Conservation (phyloP, 2,888 invertebrate genomes). For the Eupithecia inturbata region DNA sequence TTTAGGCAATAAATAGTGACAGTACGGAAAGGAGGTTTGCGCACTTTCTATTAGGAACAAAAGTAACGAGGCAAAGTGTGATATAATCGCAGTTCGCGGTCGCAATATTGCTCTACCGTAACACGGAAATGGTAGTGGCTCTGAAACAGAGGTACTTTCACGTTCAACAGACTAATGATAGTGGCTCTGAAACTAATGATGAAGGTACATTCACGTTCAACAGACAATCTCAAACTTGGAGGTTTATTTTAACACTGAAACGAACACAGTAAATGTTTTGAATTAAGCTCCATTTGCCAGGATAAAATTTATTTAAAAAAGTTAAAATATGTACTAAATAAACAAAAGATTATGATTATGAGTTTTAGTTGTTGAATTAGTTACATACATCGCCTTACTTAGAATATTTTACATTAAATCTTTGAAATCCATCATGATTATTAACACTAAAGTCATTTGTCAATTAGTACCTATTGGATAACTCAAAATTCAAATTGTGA, state of each 20-base stretch:
- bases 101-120: conserved; percentile 48
- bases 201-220: conserved; percentile 14
- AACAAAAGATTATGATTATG: no score
- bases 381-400: background rate
- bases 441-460: no score
- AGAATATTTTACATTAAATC: background rate
- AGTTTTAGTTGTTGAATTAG: background rate
- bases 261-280: background rate
- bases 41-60: conserved; percentile 77
- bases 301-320: background rate
- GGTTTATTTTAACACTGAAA: conserved; percentile 1
- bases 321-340: background rate
- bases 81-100: conserved; percentile 67
- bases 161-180: conserved; percentile 7
- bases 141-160: conserved; percentile 21
- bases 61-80: conserved; percentile 75
- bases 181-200: conserved; percentile 14
- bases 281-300: background rate
- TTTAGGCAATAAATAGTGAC: conserved; percentile 66
- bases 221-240: background rate
- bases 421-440: no score
- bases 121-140: conserved; percentile 16
- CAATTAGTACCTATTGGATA: no score
- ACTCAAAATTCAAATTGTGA: no score
- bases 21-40: conserved; percentile 73